A percentile compares a stretch with the other conserved stretches of the same genome.
Evolutionary conservation across 2,113 vertebrate species (phyloP).

Genomic region (Thalassarche chlororhynchos): DNA sequence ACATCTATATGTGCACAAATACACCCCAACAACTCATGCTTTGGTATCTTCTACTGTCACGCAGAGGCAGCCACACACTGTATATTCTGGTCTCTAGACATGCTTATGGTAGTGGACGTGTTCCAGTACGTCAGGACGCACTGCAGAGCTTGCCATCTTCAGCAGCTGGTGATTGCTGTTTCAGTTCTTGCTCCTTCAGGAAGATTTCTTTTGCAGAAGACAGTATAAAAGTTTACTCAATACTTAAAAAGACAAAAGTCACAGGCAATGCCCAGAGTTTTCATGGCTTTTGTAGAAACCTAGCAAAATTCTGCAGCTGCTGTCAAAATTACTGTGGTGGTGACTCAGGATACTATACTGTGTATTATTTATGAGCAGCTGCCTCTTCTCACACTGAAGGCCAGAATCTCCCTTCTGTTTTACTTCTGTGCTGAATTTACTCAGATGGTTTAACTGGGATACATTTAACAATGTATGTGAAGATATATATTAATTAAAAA

Average conservation of each 20-base stretch:
- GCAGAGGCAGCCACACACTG: not conserved
- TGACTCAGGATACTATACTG: not conserved
- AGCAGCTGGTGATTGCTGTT: not conserved
- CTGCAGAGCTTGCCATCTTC: not conserved
- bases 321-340: not conserved
- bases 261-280: not conserved
- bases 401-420: not conserved
- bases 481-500: not conserved
- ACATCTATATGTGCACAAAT: not conserved
- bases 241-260: not conserved
- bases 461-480: not conserved
- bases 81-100: too few relatives aligned
- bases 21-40: not conserved
- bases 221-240: not conserved
- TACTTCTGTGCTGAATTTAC: not conserved
- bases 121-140: rapidly evolving
- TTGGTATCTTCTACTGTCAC: not conserved
- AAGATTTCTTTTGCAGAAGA: not conserved
- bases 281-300: not conserved
- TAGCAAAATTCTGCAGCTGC: not conserved
- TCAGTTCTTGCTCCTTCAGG: not conserved
- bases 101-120: not conserved
- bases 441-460: not conserved
- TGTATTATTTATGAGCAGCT: not conserved
- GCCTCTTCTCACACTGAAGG: not conserved